A percentile compares a stretch with the other conserved stretches of the same genome.
phyloP scores from a whole-genome alignment of 2,888 invertebrate genomes.

The Apamea sordens region DNA sequence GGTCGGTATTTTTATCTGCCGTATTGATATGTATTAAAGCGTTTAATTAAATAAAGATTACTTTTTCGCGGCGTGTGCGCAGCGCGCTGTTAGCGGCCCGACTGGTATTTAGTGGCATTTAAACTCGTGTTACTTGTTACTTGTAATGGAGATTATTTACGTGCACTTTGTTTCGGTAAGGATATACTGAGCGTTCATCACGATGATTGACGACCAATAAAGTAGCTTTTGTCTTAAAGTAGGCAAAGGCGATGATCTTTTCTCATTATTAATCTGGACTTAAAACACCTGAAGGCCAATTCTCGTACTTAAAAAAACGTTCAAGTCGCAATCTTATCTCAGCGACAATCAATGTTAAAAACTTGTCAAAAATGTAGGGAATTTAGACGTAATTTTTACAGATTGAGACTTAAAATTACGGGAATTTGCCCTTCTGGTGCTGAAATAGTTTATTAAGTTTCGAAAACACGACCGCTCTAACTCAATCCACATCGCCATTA shows the following conservation, averaged over 20 bases:
- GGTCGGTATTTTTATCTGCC: conserved; percentile 69
- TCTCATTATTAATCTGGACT: conserved; percentile 8
- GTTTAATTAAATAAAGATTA: conserved; percentile 78
- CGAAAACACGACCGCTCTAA: neutral
- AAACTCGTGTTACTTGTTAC: conserved; percentile 61
- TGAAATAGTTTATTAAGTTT: neutral
- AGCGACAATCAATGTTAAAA: too few relatives aligned
- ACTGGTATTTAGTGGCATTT: conserved; percentile 70
- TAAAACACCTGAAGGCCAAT: neutral
- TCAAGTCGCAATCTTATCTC: too few relatives aligned
- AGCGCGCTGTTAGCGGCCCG: conserved; percentile 53
- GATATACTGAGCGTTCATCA: conserved; percentile 37
- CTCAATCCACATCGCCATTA: neutral
- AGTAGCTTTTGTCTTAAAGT: conserved; percentile 7
- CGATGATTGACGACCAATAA: conserved; percentile 21
- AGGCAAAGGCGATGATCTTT: neutral
- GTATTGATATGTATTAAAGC: conserved; percentile 71
- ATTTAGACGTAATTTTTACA: too few relatives aligned
- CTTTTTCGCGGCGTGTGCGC: conserved; percentile 68
- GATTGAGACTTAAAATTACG: too few relatives aligned
- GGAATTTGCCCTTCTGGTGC: neutral
- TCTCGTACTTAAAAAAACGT: too few relatives aligned
- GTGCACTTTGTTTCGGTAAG: conserved; percentile 23
- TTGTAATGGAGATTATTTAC: conserved; percentile 68
- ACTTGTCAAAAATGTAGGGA: too few relatives aligned